Percentiles rank a stretch among this genome's conserved stretches.
Conservation (phyloP, 2,888 invertebrate genomes). For the Caenorhabditis panamensis region DNA sequence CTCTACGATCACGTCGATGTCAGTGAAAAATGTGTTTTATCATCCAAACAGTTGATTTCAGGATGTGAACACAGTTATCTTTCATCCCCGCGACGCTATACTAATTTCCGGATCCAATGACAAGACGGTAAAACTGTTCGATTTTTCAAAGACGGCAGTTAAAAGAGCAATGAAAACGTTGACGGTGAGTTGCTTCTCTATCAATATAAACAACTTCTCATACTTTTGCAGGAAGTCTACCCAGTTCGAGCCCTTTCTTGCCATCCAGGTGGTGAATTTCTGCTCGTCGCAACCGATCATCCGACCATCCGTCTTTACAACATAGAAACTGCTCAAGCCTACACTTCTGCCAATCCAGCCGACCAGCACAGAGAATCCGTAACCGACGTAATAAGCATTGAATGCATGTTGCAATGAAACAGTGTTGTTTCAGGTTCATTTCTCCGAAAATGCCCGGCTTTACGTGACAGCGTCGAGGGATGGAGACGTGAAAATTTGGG, state of each 20-base stretch:
- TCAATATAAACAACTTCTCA: not conserved
- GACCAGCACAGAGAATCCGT: conserved; percentile 84
- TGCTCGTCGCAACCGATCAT: conserved; percentile 94
- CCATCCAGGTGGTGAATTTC: conserved; percentile 95
- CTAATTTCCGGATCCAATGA: conserved; percentile 95
- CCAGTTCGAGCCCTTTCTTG: conserved; percentile 92
- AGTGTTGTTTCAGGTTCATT: conserved; percentile 83
- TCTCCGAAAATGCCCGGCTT: conserved; percentile 86
- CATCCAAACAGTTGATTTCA: conserved; percentile 67
- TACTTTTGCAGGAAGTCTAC: conserved; percentile 88
- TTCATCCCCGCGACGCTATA: conserved; percentile 95
- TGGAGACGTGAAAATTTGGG: conserved; percentile 96
- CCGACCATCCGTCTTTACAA: conserved; percentile 91
- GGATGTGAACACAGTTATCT: conserved; percentile 96
- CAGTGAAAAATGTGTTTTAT: conserved; percentile 33
- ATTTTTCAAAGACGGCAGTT: conserved; percentile 97
- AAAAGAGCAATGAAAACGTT: conserved; percentile 97
- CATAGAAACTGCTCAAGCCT: conserved; percentile 95
- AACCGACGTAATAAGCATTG: conserved; percentile 82
- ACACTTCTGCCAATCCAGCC: conserved; percentile 89
- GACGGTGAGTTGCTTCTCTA: conserved; percentile 45
- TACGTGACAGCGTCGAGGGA: conserved; percentile 93
- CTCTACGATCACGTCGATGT: conserved; percentile 94
- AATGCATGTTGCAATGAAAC: too few relatives aligned
- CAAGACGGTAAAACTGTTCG: conserved; percentile 95